Base-by-base conservation (phyloP, 2,113 vertebrate species). In the Scomber japonicus region DNA sequence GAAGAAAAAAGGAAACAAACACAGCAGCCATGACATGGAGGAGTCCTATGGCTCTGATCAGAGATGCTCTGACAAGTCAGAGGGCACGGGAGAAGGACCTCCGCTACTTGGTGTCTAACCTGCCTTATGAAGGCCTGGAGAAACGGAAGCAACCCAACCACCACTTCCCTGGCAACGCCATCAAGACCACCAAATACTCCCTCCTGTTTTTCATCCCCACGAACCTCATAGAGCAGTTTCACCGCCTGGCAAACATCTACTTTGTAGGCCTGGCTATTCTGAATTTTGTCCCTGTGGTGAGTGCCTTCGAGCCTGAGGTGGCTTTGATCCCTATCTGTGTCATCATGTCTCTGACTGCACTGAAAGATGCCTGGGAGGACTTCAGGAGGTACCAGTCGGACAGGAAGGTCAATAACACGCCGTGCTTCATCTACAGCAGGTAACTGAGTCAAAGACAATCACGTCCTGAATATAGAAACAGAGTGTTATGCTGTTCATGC, bases 361-460 rank as follows among this genome's bases (percentile, higher is more conserved):
- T 98, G 53, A 99, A 99, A 87, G 97, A 98, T 14, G 95, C 95
- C 63, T 98, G 97, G 97, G 98, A 98, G 82, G 97, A 99, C 86
- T 95, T 97, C 85, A 93, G 95, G 74, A 93, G 97, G n/a, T 98
- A 95, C 86, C 94, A 95, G 75, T 90, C 95, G 0, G 97, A 99
- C 92, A 96, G 88, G 89, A 92, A 95, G 92, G 94, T 98, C 88
- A 99, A 99, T 92, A 94, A 93, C 73, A 96, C 77, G 56, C 93
- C 88, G 1, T 97, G 97, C 80, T 88, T 94, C 75, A n/a, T 97
- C 81, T 98, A 97, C 70, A 95, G 91, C 96, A 97, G 96, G 97
- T 98, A 96, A 95, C 19, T 15, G n/a, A 61, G 62, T 70, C 12
- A 69, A 49, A 64, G 21, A 67, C 48, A 50, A 2, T 10, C 6